Evolutionary conservation across 1,140 invertebrate species (phyloP).

Genomic region (Phymastichus coffea): DNA sequence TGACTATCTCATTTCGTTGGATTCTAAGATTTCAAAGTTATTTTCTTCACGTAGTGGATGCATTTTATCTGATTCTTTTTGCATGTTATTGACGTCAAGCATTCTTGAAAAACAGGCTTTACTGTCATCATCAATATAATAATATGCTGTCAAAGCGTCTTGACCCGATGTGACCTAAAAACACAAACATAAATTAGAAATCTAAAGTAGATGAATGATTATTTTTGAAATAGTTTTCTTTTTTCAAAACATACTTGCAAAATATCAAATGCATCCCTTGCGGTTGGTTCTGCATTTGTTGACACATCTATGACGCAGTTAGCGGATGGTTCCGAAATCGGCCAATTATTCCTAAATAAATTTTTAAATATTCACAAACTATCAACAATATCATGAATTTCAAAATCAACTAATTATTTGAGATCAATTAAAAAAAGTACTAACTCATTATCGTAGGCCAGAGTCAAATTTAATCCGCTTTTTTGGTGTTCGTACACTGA

Average conservation of each 20-base stretch:
- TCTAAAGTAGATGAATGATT: neutral
- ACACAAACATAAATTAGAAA: neutral
- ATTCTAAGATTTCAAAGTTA: too few relatives aligned
- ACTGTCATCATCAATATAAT: constrained; percentile 85
- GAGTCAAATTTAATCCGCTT: constrained; percentile 67
- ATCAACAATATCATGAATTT: too few relatives aligned
- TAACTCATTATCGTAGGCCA: constrained; percentile 63
- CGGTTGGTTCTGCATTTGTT: constrained; percentile 46
- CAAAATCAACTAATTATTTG: too few relatives aligned
- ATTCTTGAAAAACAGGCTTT: constrained; percentile 86
- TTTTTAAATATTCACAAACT: too few relatives aligned
- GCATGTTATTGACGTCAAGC: neutral
- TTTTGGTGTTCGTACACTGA: constrained; percentile 54
- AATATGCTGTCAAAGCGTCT: constrained; percentile 86
- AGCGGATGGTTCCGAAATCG: constrained; percentile 41
- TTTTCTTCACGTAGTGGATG: too few relatives aligned
- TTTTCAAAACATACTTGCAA: constrained; percentile 53
- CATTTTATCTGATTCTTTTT: too few relatives aligned
- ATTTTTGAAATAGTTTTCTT: neutral
- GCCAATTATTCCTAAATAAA: constrained; percentile 51
- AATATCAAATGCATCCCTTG: constrained; percentile 79
- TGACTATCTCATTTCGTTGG: too few relatives aligned
- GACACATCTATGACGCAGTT: constrained; percentile 57
- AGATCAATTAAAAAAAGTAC: constrained; percentile 31
- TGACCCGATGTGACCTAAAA: constrained; percentile 72